A percentile compares a stretch with the other conserved stretches of the same genome.
Evolutionary conservation across 92 coral and sea anemone genomes (phyloP).

Genomic region (Siderastrea radians): DNA sequence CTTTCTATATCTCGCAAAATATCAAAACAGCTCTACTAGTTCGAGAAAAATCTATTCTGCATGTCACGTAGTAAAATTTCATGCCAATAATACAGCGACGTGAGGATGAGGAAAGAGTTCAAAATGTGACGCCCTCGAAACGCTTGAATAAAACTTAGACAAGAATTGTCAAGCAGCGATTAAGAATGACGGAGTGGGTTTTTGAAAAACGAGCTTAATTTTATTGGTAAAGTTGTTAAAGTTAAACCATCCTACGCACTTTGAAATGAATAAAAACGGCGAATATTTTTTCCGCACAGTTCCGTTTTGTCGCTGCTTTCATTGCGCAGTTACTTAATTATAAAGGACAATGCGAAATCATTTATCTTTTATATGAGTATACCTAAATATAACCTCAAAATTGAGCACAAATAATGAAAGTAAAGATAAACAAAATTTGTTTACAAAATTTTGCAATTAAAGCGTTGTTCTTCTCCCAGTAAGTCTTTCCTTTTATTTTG

Average conservation of each 20-base stretch:
- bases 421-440: constrained; percentile 10
- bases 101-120: neutral
- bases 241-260: neutral
- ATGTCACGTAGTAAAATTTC: too few relatives aligned
- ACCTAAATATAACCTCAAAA: neutral
- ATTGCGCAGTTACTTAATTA: too few relatives aligned
- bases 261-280: neutral
- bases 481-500: neutral
- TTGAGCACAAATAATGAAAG: neutral
- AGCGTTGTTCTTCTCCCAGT: neutral
- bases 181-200: neutral
- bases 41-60: too few relatives aligned
- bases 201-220: neutral
- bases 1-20: too few relatives aligned
- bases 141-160: neutral
- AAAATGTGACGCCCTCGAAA: too few relatives aligned
- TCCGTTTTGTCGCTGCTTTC: neutral
- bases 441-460: neutral
- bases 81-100: too few relatives aligned
- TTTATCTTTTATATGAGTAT: neutral
- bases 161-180: neutral
- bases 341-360: neutral
- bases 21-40: too few relatives aligned
- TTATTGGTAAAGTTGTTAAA: neutral
- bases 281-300: neutral